Evolutionary conservation across 2,797 vertebrate genomes (phyloP).

Genomic region (Octomys mimax): DNA sequence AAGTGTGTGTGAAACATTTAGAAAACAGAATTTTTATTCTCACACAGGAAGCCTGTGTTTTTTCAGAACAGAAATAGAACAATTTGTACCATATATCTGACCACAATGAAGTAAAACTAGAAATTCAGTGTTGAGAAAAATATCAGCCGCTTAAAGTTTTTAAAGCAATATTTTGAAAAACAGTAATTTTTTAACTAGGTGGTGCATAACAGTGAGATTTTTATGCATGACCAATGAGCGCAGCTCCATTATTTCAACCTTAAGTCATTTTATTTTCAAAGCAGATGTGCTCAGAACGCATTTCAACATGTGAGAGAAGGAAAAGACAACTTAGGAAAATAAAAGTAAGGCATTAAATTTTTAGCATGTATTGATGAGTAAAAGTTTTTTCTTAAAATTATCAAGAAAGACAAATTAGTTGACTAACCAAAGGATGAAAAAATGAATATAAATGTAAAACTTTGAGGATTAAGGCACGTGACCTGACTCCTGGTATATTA

Average conservation of each 20-base stretch:
- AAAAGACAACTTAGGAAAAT: background rate
- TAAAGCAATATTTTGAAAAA: background rate
- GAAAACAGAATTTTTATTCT: background rate
- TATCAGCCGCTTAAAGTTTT: background rate
- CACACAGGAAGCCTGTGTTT: background rate
- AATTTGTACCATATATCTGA: background rate
- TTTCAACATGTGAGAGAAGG: background rate
- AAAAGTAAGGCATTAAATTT: background rate
- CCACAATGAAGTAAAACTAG: background rate
- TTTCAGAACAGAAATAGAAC: background rate
- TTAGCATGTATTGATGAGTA: background rate
- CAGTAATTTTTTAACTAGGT: background rate
- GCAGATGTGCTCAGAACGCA: background rate
- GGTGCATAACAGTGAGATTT: background rate
- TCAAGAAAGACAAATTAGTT: background rate
- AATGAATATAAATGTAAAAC: background rate
- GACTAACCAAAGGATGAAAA: background rate
- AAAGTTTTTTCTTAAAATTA: background rate
- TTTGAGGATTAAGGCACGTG: background rate
- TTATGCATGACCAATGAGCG: background rate
- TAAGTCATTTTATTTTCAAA: conserved; percentile 5
- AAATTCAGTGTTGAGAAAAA: background rate
- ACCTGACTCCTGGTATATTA: background rate
- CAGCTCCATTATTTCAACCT: background rate
- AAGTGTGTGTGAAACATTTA: background rate